These are phyloP conservation scores for Pterostichus niger DNA, from an alignment of 2,888 invertebrate species.

Conservation along the genomic window DNA sequence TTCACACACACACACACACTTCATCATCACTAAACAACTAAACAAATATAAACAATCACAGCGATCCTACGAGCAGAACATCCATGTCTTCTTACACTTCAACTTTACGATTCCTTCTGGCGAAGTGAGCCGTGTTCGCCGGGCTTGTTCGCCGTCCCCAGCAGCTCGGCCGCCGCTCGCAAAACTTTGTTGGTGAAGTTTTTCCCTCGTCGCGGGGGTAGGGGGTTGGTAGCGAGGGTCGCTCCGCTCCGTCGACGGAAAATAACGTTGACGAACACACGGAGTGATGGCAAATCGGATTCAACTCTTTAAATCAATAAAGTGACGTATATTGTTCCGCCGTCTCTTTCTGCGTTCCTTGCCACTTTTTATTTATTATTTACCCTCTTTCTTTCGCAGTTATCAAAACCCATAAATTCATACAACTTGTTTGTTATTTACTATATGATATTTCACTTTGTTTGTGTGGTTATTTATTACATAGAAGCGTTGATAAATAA, in stretches of 20 bases:
- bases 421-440: not conserved
- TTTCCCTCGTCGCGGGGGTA: conserved; percentile 27
- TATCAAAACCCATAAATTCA: not conserved
- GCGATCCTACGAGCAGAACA: not conserved
- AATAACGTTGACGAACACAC: conserved; percentile 64
- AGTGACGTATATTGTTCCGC: conserved; percentile 61
- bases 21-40: too few species aligned
- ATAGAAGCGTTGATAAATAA: too few species aligned
- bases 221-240: conserved; percentile 14
- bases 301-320: conserved; percentile 67
- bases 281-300: conserved; percentile 64
- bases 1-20: not conserved
- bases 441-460: not conserved
- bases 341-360: conserved; percentile 27
- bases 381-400: conserved; percentile 14
- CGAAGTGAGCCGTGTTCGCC: not conserved
- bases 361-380: conserved; percentile 53
- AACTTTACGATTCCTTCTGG: conserved; percentile 33
- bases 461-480: too few species aligned
- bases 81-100: not conserved
- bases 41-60: too few species aligned
- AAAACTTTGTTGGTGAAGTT: conserved; percentile 63
- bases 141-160: not conserved
- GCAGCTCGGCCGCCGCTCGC: conserved; percentile 19
- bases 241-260: conserved; percentile 6